These are phyloP conservation scores for Oryctes rhinoceros DNA, from an alignment of 1,140 invertebrate species.

Conservation along the genomic window DNA sequence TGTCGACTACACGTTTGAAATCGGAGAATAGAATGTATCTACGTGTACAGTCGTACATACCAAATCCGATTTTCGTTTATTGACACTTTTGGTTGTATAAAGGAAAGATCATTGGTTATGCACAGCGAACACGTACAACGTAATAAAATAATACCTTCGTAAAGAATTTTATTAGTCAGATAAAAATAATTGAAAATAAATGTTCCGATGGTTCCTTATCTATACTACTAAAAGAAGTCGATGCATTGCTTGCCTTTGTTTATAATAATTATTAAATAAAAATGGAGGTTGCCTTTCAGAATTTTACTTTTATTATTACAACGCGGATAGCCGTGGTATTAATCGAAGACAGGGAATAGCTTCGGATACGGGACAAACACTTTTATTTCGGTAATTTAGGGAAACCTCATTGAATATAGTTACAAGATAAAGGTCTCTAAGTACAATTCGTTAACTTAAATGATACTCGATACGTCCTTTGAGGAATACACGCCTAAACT, in stretches of 20 bases:
- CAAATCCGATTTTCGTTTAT: slow-evolving; percentile 28
- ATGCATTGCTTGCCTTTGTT: slow-evolving; percentile 11
- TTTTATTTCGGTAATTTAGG: no score
- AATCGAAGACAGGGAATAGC: no score
- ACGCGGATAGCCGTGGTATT: background rate
- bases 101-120: slow-evolving; percentile 28
- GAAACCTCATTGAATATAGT: no score
- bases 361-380: no score
- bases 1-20: background rate
- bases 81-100: slow-evolving; percentile 25
- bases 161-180: slow-evolving; percentile 35
- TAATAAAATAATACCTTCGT: slow-evolving; percentile 34
- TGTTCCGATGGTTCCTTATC: slow-evolving; percentile 9
- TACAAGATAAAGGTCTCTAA: no score
- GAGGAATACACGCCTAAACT: no score
- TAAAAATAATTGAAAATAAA: slow-evolving; percentile 38
- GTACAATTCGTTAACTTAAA: no score
- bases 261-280: slow-evolving; percentile 35
- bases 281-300: background rate
- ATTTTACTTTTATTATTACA: background rate
- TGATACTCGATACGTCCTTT: no score
- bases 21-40: background rate
- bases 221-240: slow-evolving; percentile 10
- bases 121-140: slow-evolving; percentile 10
- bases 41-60: slow-evolving; percentile 20